Conservation (phyloP, 1,140 invertebrate species). For the Neuroterus valhalla region DNA sequence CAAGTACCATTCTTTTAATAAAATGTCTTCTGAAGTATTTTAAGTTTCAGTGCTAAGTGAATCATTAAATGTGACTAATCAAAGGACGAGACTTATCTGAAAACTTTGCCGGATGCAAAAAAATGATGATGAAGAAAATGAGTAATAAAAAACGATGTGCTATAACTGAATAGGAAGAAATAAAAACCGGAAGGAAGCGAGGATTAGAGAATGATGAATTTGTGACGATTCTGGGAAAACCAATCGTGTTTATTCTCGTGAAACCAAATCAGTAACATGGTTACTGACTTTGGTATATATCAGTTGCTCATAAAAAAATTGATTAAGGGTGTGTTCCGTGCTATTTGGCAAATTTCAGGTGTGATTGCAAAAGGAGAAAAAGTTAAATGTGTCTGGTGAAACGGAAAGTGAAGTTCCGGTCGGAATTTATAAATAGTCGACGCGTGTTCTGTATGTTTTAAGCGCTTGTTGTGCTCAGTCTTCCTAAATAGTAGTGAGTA, state of each 20-base stretch:
- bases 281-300: background rate
- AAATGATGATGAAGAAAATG: too few relatives aligned
- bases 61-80: too few relatives aligned
- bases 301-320: background rate
- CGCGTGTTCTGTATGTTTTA: constrained; percentile 48
- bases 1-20: too few relatives aligned
- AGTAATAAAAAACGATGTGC: too few relatives aligned
- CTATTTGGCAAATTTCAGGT: constrained; percentile 11
- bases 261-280: background rate
- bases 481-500: constrained; percentile 40
- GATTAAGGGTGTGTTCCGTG: background rate
- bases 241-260: constrained; percentile 14
- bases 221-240: background rate
- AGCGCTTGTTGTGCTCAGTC: constrained; percentile 35
- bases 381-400: constrained; percentile 44
- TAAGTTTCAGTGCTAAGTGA: too few relatives aligned
- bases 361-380: constrained; percentile 26
- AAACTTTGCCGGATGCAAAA: too few relatives aligned
- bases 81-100: too few relatives aligned
- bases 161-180: too few relatives aligned
- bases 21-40: too few relatives aligned
- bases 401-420: constrained; percentile 62
- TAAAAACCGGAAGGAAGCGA: background rate
- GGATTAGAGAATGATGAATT: background rate
- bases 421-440: constrained; percentile 58